Conservation (phyloP, 2,888 invertebrate genomes). For the Agapostemon virescens region DNA sequence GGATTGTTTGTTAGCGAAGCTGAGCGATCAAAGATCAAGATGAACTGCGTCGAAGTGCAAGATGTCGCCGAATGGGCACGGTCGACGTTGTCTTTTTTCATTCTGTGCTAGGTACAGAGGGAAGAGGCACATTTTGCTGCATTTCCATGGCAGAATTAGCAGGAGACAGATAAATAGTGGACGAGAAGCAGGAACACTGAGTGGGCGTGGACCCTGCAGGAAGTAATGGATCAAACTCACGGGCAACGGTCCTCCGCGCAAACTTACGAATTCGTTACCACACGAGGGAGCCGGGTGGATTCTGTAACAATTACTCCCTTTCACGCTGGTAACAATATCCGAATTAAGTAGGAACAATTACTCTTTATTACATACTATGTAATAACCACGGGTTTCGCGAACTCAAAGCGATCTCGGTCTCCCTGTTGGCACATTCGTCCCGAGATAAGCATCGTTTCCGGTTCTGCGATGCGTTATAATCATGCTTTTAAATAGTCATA, state of each 20-base stretch:
- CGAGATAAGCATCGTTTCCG: slow-evolving; percentile 3
- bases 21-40: not conserved
- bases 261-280: slow-evolving; percentile 67
- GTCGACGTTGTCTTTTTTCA: slow-evolving; percentile 29
- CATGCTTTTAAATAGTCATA: not conserved
- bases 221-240: slow-evolving; percentile 79
- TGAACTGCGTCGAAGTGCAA: slow-evolving; percentile 9
- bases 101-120: slow-evolving; percentile 46
- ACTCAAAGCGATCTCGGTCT: slow-evolving; percentile 22
- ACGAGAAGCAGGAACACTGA: slow-evolving; percentile 75
- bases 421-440: not conserved
- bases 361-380: slow-evolving; percentile 26
- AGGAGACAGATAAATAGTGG: slow-evolving; percentile 76
- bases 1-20: not conserved
- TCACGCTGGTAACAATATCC: slow-evolving; percentile 49
- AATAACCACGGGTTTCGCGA: slow-evolving; percentile 32
- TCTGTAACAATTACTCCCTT: slow-evolving; percentile 63
- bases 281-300: slow-evolving; percentile 36
- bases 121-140: slow-evolving; percentile 62
- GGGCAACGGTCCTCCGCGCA: slow-evolving; percentile 56
- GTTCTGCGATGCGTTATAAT: not conserved
- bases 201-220: slow-evolving; percentile 78
- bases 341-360: slow-evolving; percentile 46
- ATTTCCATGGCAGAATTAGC: slow-evolving; percentile 74
- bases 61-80: slow-evolving; percentile 9